Evolutionary conservation across 2,888 invertebrate species (phyloP).

Genomic region (Caenorhabditis sp.): DNA sequence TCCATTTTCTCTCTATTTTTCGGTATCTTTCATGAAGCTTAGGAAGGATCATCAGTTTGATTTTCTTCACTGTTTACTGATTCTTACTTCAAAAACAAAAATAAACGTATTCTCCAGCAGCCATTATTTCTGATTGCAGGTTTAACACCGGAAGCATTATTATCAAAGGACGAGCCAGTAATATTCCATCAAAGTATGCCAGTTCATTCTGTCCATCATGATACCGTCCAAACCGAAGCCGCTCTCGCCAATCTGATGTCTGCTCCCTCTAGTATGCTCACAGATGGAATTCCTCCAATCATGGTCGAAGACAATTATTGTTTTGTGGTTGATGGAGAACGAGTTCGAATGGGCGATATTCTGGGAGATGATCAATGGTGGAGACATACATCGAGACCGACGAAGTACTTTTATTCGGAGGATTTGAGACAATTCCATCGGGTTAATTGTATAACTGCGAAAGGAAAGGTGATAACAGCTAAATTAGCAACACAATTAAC

Average conservation of each 20-base stretch:
- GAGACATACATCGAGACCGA: conserved; percentile 70
- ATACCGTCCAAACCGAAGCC: conserved; percentile 71
- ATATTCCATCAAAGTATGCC: conserved; percentile 65
- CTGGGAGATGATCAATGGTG: conserved; percentile 70
- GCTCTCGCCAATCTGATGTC: conserved; percentile 70
- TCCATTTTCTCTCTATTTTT: too few species aligned
- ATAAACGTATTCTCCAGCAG: too few species aligned
- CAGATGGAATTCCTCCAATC: conserved; percentile 62
- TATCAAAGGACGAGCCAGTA: conserved; percentile 67
- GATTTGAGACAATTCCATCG: conserved; percentile 68
- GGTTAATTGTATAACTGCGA: conserved; percentile 69
- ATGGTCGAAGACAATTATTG: conserved; percentile 71
- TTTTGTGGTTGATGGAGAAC: conserved; percentile 70
- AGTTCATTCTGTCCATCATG: conserved; percentile 70
- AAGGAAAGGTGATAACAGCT: conserved; percentile 61
- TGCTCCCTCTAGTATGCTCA: conserved; percentile 68
- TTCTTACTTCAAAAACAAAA: too few species aligned
- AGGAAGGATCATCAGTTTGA: too few species aligned
- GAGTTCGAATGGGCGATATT: conserved; percentile 69
- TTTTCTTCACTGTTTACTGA: too few species aligned
- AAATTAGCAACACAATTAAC: conserved; percentile 44
- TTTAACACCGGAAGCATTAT: conserved; percentile 63
- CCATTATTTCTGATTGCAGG: too few species aligned
- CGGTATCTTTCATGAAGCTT: too few species aligned
- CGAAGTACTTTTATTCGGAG: conserved; percentile 70